phyloP scores from a whole-genome alignment of 1,140 invertebrate species.

The Globodera rostochiensis region DNA sequence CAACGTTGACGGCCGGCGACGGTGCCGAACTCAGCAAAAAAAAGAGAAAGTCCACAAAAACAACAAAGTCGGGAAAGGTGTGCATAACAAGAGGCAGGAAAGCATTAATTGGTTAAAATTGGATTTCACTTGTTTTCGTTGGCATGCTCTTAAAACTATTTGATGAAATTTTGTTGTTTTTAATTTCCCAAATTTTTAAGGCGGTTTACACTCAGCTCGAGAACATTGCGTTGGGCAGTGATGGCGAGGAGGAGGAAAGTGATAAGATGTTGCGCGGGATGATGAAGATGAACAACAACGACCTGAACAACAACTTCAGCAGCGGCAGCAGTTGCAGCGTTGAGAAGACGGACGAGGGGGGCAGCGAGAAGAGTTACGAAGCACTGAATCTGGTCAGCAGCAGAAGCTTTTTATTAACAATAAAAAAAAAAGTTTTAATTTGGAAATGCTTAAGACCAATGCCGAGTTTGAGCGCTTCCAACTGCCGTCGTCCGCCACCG shows the following conservation, averaged over 20 bases:
- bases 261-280: background rate
- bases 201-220: slow-evolving; percentile 1
- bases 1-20: too few relatives aligned
- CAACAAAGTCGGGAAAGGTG: slow-evolving; percentile 9
- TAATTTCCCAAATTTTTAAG: slow-evolving; percentile 10
- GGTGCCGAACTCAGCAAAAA: background rate
- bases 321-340: background rate
- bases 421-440: background rate
- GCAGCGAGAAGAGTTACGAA: slow-evolving; percentile 48
- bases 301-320: background rate
- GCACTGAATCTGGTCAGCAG: slow-evolving; percentile 40
- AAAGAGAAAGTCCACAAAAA: background rate
- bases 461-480: slow-evolving; percentile 50
- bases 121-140: too few relatives aligned
- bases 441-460: slow-evolving; percentile 32
- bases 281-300: background rate
- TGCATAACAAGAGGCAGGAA: background rate
- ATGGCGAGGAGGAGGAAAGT: slow-evolving; percentile 11
- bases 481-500: slow-evolving; percentile 22
- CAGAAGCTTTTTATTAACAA: background rate
- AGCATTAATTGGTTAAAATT: too few relatives aligned
- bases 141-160: too few relatives aligned
- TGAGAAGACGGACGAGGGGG: slow-evolving; percentile 26
- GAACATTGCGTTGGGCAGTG: background rate
- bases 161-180: background rate